Evolutionary conservation across 2,888 invertebrate genomes (phyloP), one percentile per base, ranked within the genome.

Genomic region (Cryptops parisi): DNA sequence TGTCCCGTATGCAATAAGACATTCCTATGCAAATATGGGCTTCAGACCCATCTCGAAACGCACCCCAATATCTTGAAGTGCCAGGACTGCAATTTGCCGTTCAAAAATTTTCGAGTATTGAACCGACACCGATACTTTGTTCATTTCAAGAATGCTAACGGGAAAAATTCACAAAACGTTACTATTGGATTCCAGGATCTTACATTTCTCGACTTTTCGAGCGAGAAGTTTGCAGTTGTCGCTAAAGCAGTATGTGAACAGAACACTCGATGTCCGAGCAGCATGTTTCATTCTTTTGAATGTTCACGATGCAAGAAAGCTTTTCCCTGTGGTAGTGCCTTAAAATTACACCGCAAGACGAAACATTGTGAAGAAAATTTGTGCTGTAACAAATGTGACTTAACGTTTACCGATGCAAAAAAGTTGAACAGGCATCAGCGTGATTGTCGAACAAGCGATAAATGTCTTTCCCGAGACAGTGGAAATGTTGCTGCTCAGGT

Each of bases 171-270:
- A 27, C 46, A 21, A 23, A 9, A 21, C 5, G 27, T n/a, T 33
- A 12, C 24, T n/a, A 23, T 62, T 19, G 66, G 66, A 17, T 67
- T 67, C 57, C 53, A 58, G 59, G 83, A 86, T 66, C 70, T 81
- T 52, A 78, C 79, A 2, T 83, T 81, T 64, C 77, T 82, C n/a
- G 85, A 86, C 64, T 88, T 85, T 64, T 80, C 85, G 0, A 79
- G 78, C 55, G 78, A 78, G 60, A 87, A 87, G 65, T 86, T 84
- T 64, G 79, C 86, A 0, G 76, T 83, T 52, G 83, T 87, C 58
- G 82, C 84, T 0, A 77, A 82, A 58, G 77, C 79, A 22, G 75
- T 80, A 57, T 82, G 81, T 66, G 85, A 86, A 63, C 75, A 76
- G 59, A 77, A 79, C 55, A 54, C 60, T 2, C 61, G 65, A 33